Evolutionary conservation across 2,113 vertebrate species (phyloP).

Genomic region (Dipodomys spectabilis): DNA sequence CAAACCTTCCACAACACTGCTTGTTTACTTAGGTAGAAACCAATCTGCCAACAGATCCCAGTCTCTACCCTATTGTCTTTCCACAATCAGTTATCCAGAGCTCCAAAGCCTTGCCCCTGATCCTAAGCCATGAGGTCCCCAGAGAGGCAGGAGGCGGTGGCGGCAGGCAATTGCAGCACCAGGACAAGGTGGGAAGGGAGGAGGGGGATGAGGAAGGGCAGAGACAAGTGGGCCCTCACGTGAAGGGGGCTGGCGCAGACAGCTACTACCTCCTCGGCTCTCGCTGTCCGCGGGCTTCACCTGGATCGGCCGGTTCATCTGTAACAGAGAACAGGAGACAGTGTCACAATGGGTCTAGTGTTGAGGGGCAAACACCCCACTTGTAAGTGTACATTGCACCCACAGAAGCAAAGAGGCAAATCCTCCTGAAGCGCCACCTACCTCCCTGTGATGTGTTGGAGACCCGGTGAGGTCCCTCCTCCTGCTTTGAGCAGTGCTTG

Average conservation of each 20-base stretch:
- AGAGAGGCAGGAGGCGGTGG: neutral
- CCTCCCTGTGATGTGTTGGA: neutral
- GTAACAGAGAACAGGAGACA: slow-evolving; percentile 83
- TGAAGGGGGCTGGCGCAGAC: slow-evolving; percentile 83
- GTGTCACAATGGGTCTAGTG: slow-evolving; percentile 52
- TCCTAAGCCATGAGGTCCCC: neutral
- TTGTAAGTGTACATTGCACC: neutral
- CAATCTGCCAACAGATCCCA: neutral
- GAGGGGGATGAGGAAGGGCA: slow-evolving; percentile 40
- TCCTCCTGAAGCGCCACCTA: neutral
- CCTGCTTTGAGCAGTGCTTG: neutral
- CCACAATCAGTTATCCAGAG: neutral
- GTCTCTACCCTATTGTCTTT: neutral
- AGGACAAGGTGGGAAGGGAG: neutral
- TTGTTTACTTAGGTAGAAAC: neutral
- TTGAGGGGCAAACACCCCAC: neutral
- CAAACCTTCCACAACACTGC: too few species aligned
- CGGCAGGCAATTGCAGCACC: slow-evolving; percentile 36
- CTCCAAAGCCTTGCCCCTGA: neutral
- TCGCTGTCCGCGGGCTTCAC: slow-evolving; percentile 99
- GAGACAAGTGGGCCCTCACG: slow-evolving; percentile 83
- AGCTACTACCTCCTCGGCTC: slow-evolving; percentile 98
- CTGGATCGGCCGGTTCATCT: slow-evolving; percentile 99
- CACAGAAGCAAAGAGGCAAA: neutral
- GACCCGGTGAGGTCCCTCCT: neutral